Evolutionary conservation across 2,113 vertebrate species (phyloP).

Genomic region (Nematolebias whitei): DNA sequence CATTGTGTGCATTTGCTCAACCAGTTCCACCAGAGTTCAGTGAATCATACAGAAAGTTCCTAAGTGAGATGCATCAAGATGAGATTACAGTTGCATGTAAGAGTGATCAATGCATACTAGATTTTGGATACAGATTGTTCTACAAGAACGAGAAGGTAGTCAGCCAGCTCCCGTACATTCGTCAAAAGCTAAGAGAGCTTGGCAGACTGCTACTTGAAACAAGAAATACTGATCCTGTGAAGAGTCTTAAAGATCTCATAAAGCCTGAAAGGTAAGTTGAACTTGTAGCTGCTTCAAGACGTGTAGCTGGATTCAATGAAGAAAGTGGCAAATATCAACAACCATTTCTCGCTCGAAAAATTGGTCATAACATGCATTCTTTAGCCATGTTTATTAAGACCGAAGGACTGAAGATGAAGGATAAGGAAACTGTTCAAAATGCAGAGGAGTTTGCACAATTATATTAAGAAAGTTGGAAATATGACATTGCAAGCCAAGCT

Average conservation of each 20-base stretch:
- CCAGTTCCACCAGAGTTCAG: neutral
- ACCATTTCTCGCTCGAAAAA: constrained; percentile 20
- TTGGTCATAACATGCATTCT: constrained; percentile 25
- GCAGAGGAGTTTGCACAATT: constrained; percentile 21
- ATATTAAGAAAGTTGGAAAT: constrained; percentile 27
- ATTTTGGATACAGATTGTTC: constrained; percentile 16
- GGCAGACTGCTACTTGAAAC: constrained; percentile 4
- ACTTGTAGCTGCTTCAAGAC: constrained; percentile 7
- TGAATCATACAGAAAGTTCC: constrained; percentile 11
- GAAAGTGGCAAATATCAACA: constrained; percentile 12
- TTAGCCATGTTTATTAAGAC: constrained; percentile 24
- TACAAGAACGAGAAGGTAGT: constrained; percentile 1
- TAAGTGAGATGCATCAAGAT: constrained; percentile 23
- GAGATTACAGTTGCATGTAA: neutral
- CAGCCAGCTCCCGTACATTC: constrained; percentile 17
- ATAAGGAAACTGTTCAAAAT: constrained; percentile 6
- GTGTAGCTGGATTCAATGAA: neutral
- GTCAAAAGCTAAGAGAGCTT: constrained; percentile 33
- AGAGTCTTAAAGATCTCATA: constrained; percentile 9
- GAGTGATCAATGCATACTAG: neutral
- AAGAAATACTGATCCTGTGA: constrained; percentile 1
- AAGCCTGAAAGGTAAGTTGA: constrained; percentile 5
- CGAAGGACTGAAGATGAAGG: constrained; percentile 1
- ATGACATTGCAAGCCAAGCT: constrained; percentile 26
- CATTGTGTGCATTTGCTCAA: constrained; percentile 26